Percentiles rank a stretch among this genome's conserved stretches.
Evolutionary conservation across 2,888 invertebrate genomes (phyloP).

Genomic region (Drosophila bunnanda): DNA sequence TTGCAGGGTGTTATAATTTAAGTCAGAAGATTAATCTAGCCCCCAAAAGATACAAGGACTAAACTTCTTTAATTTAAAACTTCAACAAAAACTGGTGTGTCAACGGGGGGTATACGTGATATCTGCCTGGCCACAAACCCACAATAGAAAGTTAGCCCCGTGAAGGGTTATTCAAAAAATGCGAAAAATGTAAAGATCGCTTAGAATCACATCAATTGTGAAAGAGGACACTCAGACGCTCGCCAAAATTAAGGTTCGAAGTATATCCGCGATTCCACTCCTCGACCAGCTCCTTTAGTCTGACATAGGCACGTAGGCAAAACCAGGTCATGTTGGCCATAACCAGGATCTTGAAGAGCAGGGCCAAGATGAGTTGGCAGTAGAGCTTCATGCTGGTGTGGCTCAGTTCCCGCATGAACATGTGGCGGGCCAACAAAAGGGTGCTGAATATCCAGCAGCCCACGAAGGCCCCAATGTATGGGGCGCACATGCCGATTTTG

Average conservation of each 20-base stretch:
- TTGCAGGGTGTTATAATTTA: too few relatives aligned
- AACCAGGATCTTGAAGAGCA: conserved; percentile 39
- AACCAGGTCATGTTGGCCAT: conserved; percentile 6
- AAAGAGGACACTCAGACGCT: not conserved
- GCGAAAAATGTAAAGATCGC: not conserved
- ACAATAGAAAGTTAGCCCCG: not conserved
- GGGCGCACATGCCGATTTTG: not conserved
- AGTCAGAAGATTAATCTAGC: too few relatives aligned
- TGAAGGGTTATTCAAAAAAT: not conserved
- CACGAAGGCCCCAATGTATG: not conserved
- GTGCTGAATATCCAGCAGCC: not conserved
- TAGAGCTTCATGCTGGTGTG: not conserved
- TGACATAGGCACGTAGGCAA: not conserved
- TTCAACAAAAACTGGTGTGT: conserved; percentile 13
- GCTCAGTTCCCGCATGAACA: not conserved
- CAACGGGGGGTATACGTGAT: conserved; percentile 23
- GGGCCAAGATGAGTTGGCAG: not conserved
- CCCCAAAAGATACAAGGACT: too few relatives aligned
- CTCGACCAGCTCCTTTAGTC: not conserved
- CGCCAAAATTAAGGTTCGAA: not conserved
- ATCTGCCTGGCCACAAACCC: conserved; percentile 6
- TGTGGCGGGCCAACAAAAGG: not conserved
- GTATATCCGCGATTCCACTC: not conserved
- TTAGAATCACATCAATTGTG: not conserved
- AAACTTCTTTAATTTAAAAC: too few relatives aligned